Evolutionary conservation across 2,888 invertebrate genomes (phyloP).

Genomic region (Drosophila koepferae): DNA sequence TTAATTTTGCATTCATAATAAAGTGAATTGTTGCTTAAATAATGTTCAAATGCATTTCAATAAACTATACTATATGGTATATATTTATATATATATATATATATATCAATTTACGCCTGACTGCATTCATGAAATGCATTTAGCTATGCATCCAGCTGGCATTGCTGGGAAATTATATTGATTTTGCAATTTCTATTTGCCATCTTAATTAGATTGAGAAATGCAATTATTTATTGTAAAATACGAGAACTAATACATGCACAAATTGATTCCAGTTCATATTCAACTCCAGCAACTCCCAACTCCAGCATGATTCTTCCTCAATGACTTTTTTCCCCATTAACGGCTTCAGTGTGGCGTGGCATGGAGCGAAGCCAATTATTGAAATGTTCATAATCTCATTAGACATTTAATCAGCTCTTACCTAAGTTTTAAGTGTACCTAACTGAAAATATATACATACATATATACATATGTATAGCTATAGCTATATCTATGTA

Average conservation of each 20-base stretch:
- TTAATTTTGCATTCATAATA: not conserved
- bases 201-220: constrained; percentile 13
- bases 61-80: no score
- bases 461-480: not conserved
- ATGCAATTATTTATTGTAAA: constrained; percentile 7
- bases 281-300: not conserved
- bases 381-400: not conserved
- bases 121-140: constrained; percentile 10
- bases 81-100: no score
- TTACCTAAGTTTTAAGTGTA: not conserved
- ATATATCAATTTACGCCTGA: not conserved
- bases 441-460: not conserved
- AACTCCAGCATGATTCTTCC: not conserved
- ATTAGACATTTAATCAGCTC: constrained; percentile 2
- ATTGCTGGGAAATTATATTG: constrained; percentile 4
- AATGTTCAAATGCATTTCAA: not conserved
- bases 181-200: constrained; percentile 5
- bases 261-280: not conserved
- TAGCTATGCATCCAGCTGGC: not conserved
- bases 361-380: not conserved
- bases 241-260: constrained; percentile 1
- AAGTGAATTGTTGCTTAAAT: not conserved
- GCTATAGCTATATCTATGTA: not conserved
- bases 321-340: not conserved
- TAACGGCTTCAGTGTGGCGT: not conserved